phyloP scores from a whole-genome alignment of 2,888 invertebrate genomes.

The Drosophila histrio region DNA sequence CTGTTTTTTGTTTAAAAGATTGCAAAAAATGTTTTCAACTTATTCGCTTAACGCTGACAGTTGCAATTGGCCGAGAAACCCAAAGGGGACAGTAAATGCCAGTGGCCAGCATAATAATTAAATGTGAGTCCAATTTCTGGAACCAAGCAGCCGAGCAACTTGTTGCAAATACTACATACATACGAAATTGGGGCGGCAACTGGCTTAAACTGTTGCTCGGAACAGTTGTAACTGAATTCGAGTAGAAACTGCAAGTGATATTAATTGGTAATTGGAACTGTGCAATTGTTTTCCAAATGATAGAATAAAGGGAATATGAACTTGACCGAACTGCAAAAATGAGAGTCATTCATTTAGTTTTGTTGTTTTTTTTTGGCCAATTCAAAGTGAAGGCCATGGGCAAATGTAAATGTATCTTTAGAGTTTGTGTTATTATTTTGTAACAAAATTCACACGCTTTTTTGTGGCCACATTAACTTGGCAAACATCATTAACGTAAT shows the following conservation, averaged over 20 bases:
- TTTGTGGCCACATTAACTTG: constrained; percentile 53
- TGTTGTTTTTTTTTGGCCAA: too few species aligned
- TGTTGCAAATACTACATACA: constrained; percentile 9
- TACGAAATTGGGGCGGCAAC: constrained; percentile 9
- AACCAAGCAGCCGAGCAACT: constrained; percentile 21
- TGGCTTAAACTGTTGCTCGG: neutral
- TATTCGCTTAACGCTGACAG: constrained; percentile 41
- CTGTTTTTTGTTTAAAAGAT: constrained; percentile 13
- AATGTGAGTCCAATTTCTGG: constrained; percentile 56
- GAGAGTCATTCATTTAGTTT: neutral
- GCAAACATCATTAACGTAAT: constrained; percentile 36
- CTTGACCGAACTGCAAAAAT: constrained; percentile 28
- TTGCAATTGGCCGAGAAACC: constrained; percentile 34
- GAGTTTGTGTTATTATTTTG: constrained; percentile 33
- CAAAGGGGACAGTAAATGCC: constrained; percentile 1
- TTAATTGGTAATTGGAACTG: neutral
- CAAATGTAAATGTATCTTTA: constrained; percentile 18
- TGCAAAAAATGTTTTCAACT: constrained; percentile 34
- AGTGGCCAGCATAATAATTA: constrained; percentile 49
- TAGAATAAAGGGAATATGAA: constrained; percentile 10
- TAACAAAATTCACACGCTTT: constrained; percentile 64
- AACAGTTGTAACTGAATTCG: constrained; percentile 1
- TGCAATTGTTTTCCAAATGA: neutral
- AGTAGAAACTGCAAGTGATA: constrained; percentile 40
- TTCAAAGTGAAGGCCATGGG: constrained; percentile 32